Percentiles rank a stretch among this genome's conserved stretches.
Conservation (phyloP, 2,113 vertebrate species). For the Marmota flaviventris region DNA sequence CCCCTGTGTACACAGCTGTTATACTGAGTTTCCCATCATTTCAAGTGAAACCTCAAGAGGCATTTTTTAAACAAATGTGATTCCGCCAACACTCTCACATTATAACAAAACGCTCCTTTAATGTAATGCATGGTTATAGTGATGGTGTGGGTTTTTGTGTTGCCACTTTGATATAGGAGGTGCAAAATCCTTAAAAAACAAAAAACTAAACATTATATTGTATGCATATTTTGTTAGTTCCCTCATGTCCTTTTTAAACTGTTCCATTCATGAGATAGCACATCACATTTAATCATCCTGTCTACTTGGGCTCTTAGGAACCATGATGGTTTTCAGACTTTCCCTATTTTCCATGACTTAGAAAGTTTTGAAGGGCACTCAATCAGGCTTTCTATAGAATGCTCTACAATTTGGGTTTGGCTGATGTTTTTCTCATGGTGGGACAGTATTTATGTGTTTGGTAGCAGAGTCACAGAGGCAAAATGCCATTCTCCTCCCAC, state of each 20-base stretch:
- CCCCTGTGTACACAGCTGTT: background rate
- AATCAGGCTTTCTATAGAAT: background rate
- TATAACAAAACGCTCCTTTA: background rate
- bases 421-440: background rate
- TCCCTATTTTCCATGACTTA: background rate
- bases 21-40: background rate
- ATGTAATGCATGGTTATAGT: background rate
- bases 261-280: background rate
- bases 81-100: background rate
- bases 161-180: background rate
- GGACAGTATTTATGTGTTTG: background rate
- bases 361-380: background rate
- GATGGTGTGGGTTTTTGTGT: background rate
- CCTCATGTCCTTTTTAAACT: background rate
- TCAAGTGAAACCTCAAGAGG: background rate
- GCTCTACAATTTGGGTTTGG: background rate
- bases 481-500: background rate
- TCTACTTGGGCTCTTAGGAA: background rate
- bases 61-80: background rate
- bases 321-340: background rate
- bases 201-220: background rate
- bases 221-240: background rate
- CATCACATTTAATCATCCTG: background rate
- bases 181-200: background rate
- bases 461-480: background rate